Conservation (phyloP, 2,888 invertebrate genomes). For the Polietes domitor region DNA sequence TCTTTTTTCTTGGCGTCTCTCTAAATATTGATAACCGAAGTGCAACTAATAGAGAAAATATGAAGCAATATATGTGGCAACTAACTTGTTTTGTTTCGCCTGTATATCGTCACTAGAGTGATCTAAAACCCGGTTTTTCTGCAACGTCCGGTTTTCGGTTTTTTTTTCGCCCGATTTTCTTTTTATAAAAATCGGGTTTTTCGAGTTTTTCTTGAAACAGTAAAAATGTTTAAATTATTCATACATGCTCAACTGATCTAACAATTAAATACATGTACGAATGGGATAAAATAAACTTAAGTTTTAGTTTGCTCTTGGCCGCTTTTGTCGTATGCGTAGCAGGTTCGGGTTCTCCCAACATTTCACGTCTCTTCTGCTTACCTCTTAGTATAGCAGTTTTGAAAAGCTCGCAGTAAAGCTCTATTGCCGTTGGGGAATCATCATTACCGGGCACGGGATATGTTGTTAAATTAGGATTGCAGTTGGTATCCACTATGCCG, state of each 20-base stretch:
- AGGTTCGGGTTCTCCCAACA: conserved; percentile 70
- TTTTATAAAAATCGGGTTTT: too few species aligned
- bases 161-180: too few species aligned
- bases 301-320: conserved; percentile 47
- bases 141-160: too few species aligned
- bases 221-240: too few species aligned
- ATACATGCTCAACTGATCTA: not conserved
- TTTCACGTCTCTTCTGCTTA: conserved; percentile 87
- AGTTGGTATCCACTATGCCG: conserved; percentile 95
- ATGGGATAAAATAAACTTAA: conserved; percentile 18
- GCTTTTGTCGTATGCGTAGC: conserved; percentile 25
- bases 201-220: too few species aligned
- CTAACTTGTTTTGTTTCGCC: too few species aligned
- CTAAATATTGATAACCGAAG: too few species aligned
- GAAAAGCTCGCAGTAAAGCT: conserved; percentile 95
- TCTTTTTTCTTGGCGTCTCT: too few species aligned
- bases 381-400: conserved; percentile 93
- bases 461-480: conserved; percentile 95
- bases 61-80: too few species aligned
- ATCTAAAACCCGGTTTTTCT: too few species aligned
- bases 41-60: too few species aligned
- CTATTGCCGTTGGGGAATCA: conserved; percentile 90
- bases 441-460: conserved; percentile 99
- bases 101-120: too few species aligned
- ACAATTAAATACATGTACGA: not conserved